phyloP scores from a whole-genome alignment of 2,888 invertebrate genomes.

The Amblyteles armatorius region DNA sequence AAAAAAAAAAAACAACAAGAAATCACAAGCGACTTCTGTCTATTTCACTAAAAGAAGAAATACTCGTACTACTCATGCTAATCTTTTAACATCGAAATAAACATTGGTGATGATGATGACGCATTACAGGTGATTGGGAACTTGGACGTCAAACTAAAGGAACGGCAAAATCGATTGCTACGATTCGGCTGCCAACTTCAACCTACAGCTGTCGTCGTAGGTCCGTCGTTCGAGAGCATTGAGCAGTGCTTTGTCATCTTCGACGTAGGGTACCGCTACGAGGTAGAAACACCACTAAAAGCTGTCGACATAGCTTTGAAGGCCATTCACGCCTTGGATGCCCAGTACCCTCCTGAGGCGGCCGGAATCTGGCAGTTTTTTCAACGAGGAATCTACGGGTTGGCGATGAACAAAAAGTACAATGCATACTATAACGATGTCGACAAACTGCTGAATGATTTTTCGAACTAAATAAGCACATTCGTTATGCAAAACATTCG shows the following conservation, averaged over 20 bases:
- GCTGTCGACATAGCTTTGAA: constrained; percentile 33
- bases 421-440: constrained; percentile 30
- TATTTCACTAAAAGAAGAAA: no score
- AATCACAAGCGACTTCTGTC: no score
- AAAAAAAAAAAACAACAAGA: no score
- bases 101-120: not conserved
- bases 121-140: constrained; percentile 31
- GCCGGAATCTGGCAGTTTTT: constrained; percentile 31
- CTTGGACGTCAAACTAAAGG: constrained; percentile 38
- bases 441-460: constrained; percentile 20
- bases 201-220: constrained; percentile 25
- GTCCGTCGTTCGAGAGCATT: constrained; percentile 30
- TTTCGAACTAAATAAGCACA: not conserved
- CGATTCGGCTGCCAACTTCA: constrained; percentile 45
- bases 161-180: constrained; percentile 19
- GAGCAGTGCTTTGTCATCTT: constrained; percentile 28
- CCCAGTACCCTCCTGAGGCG: constrained; percentile 37
- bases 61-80: not conserved
- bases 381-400: constrained; percentile 34
- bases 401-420: not conserved
- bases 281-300: constrained; percentile 42
- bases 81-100: not conserved
- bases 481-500: not conserved
- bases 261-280: constrained; percentile 14
- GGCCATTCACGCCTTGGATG: constrained; percentile 22